Evolutionary conservation across 2,888 invertebrate genomes (phyloP).

Genomic region (Mythimna albipuncta): DNA sequence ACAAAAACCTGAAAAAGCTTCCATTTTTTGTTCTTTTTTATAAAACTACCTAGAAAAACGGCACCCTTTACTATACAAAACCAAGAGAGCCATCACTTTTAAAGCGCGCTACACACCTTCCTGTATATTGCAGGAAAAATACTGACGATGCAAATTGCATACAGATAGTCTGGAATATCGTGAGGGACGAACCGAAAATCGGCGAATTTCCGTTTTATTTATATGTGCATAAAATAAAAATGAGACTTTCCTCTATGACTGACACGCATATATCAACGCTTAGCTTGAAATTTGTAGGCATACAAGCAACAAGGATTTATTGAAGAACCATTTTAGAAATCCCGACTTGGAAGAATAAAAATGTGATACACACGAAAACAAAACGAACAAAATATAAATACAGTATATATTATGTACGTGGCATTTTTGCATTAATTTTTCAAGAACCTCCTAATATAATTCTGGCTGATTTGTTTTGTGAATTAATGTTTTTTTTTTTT

Average conservation of each 20-base stretch:
- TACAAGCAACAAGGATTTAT: constrained; percentile 15
- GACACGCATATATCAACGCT: constrained; percentile 13
- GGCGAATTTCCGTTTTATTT: constrained; percentile 19
- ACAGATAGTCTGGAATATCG: constrained; percentile 52
- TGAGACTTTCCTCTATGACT: constrained; percentile 1
- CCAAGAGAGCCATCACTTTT: constrained; percentile 35
- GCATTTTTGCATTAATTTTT: constrained; percentile 16
- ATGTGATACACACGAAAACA: constrained; percentile 3
- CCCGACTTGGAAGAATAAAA: constrained; percentile 9
- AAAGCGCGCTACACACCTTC: constrained; percentile 47
- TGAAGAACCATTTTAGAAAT: constrained; percentile 29
- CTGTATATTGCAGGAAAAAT: constrained; percentile 47
- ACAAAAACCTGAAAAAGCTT: not conserved
- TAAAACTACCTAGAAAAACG: constrained; percentile 14
- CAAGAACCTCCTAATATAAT: constrained; percentile 18
- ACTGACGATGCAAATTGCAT: constrained; percentile 58
- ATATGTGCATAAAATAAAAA: constrained; percentile 22
- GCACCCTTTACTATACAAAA: constrained; percentile 12
- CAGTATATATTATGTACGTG: not conserved
- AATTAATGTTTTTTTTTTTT: not conserved
- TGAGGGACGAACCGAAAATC: constrained; percentile 34
- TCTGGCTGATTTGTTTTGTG: constrained; percentile 2
- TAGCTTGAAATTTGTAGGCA: constrained; percentile 29
- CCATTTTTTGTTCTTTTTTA: too few species aligned
- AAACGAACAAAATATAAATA: constrained; percentile 21